These are phyloP conservation scores for Leucophenga maculata DNA, from an alignment of 2,888 invertebrate genomes.

Conservation along the genomic window DNA sequence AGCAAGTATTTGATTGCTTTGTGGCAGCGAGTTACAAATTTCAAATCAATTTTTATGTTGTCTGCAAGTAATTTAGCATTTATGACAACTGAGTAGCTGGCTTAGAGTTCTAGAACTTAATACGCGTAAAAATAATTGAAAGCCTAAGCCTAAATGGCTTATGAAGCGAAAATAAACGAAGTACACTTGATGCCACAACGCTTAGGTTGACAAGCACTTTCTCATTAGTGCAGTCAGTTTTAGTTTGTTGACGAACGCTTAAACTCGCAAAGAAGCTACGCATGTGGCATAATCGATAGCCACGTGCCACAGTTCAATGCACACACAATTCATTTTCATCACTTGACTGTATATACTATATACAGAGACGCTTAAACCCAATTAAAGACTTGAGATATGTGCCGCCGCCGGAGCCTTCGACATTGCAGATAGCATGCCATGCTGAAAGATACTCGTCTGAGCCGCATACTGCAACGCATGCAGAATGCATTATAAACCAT, in stretches of 20 bases:
- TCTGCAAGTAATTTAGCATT: slow-evolving; percentile 12
- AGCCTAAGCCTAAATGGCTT: too few species aligned
- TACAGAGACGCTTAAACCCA: slow-evolving; percentile 35
- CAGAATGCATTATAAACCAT: slow-evolving; percentile 17
- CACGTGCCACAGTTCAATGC: slow-evolving; percentile 10
- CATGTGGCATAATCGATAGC: not conserved
- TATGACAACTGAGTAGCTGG: not conserved
- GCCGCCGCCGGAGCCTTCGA: not conserved
- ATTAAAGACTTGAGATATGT: slow-evolving; percentile 32
- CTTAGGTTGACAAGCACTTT: too few species aligned
- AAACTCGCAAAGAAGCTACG: too few species aligned
- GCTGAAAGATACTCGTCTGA: not conserved
- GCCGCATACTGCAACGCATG: slow-evolving; percentile 8
- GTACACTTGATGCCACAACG: too few species aligned
- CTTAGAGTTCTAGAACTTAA: too few species aligned
- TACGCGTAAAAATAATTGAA: too few species aligned
- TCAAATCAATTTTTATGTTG: not conserved
- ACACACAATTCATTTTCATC: slow-evolving; percentile 8
- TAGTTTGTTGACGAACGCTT: too few species aligned
- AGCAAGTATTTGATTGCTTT: slow-evolving; percentile 13
- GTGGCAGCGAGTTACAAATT: not conserved
- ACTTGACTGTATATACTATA: not conserved
- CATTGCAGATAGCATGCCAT: not conserved
- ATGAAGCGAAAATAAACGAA: too few species aligned
- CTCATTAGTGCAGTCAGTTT: too few species aligned